These are phyloP conservation scores for Stenurella melanura DNA, from an alignment of 2,888 invertebrate genomes.

Conservation along the genomic window DNA sequence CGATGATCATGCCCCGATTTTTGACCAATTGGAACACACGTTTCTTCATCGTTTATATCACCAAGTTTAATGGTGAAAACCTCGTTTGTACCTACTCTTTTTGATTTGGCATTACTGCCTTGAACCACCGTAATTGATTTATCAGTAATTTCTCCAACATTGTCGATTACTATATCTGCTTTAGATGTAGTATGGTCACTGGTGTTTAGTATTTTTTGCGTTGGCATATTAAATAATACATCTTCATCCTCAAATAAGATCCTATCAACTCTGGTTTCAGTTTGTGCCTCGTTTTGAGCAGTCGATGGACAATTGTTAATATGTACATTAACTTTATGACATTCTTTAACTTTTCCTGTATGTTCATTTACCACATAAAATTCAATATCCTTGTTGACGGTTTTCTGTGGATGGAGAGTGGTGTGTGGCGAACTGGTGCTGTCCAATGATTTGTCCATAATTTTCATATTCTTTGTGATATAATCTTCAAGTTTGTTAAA, in stretches of 20 bases:
- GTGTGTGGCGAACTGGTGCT: not conserved
- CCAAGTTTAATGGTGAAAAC: not conserved
- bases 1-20: too few relatives aligned
- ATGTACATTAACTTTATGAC: not conserved
- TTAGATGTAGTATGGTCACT: not conserved
- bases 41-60: not conserved
- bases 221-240: not conserved
- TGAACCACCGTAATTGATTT: too few relatives aligned
- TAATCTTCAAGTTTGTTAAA: constrained; percentile 49
- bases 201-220: not conserved
- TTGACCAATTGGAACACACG: not conserved
- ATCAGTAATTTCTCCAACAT: too few relatives aligned
- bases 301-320: not conserved
- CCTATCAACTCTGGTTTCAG: not conserved
- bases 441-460: constrained; percentile 25
- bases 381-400: not conserved
- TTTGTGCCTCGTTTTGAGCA: not conserved
- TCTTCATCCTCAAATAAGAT: not conserved
- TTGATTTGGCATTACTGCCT: not conserved
- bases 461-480: constrained; percentile 43
- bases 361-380: not conserved
- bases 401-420: not conserved
- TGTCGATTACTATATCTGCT: not conserved
- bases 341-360: not conserved
- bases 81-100: too few relatives aligned